Conservation (phyloP, 2,113 vertebrate genomes). For the Miniopterus natalensis region DNA sequence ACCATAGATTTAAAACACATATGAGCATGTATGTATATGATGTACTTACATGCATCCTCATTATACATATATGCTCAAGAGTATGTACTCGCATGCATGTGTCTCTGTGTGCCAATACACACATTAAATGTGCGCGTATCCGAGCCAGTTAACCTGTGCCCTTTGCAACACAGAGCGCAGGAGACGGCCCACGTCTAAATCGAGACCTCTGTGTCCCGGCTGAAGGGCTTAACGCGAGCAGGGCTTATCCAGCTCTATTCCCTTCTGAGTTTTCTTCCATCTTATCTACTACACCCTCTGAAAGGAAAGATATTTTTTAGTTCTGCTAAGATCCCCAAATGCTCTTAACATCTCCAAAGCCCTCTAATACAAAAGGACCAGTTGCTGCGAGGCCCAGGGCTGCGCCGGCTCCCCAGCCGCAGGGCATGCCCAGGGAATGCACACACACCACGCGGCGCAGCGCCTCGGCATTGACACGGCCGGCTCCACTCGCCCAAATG, state of each 20-base stretch:
- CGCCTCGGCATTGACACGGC: constrained; percentile 74
- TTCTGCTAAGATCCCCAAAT: constrained; percentile 79
- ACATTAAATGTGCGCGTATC: not conserved
- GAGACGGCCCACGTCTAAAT: constrained; percentile 22
- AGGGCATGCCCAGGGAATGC: constrained; percentile 75
- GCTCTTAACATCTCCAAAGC: constrained; percentile 82
- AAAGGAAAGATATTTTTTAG: constrained; percentile 77
- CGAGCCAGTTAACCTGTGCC: constrained; percentile 18
- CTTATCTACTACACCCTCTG: constrained; percentile 73
- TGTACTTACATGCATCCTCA: not conserved
- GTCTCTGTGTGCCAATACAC: not conserved
- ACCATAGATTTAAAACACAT: not conserved
- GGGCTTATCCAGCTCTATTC: constrained; percentile 26
- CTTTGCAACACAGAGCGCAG: not conserved
- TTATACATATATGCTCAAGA: not conserved
- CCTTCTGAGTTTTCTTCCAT: constrained; percentile 74
- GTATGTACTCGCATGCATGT: not conserved
- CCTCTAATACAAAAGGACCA: constrained; percentile 79
- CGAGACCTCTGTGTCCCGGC: not conserved
- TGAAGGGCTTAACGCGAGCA: constrained; percentile 43
- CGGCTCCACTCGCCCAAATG: constrained; percentile 70
- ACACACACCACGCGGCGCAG: not conserved
- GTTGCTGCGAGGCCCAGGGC: constrained; percentile 74
- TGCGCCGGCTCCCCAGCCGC: constrained; percentile 56
- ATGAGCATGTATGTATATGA: not conserved